These are phyloP conservation scores for Cerceris rybyensis DNA, from an alignment of 2,888 invertebrate species.

Conservation along the genomic window DNA sequence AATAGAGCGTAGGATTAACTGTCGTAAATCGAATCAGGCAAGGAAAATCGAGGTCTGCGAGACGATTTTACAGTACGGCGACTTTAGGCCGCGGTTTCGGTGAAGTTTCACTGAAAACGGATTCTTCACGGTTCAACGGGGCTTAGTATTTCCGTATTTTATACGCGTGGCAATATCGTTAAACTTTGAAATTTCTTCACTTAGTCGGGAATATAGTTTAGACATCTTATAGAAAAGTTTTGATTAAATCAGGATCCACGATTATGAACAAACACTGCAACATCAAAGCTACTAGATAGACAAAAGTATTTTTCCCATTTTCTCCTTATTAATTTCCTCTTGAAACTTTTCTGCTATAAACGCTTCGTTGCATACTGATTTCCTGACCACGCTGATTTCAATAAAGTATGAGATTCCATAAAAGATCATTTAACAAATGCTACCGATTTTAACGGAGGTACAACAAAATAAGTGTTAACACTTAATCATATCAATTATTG, in stretches of 20 bases:
- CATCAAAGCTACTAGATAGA: neutral
- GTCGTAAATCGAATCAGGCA: constrained; percentile 5
- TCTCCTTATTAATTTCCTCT: neutral
- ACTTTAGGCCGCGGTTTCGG: constrained; percentile 65
- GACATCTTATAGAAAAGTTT: constrained; percentile 23
- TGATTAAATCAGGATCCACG: constrained; percentile 22
- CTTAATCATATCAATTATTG: too few relatives aligned
- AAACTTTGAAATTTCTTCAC: constrained; percentile 8
- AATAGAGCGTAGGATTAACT: too few relatives aligned
- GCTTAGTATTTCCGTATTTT: constrained; percentile 30
- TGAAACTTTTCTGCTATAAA: neutral
- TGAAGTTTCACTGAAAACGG: constrained; percentile 59
- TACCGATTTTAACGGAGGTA: too few relatives aligned
- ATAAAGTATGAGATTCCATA: too few relatives aligned
- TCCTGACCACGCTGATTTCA: too few relatives aligned
- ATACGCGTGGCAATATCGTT: constrained; percentile 9
- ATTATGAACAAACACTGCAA: neutral
- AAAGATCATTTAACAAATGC: too few relatives aligned
- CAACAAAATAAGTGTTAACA: too few relatives aligned
- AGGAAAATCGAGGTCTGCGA: constrained; percentile 31
- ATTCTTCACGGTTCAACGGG: constrained; percentile 67
- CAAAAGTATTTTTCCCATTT: neutral
- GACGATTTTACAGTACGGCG: constrained; percentile 71
- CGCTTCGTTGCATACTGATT: too few relatives aligned
- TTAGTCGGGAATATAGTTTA: neutral